phyloP scores from a whole-genome alignment of 2,888 invertebrate genomes.

The Strigamia crassipes region DNA sequence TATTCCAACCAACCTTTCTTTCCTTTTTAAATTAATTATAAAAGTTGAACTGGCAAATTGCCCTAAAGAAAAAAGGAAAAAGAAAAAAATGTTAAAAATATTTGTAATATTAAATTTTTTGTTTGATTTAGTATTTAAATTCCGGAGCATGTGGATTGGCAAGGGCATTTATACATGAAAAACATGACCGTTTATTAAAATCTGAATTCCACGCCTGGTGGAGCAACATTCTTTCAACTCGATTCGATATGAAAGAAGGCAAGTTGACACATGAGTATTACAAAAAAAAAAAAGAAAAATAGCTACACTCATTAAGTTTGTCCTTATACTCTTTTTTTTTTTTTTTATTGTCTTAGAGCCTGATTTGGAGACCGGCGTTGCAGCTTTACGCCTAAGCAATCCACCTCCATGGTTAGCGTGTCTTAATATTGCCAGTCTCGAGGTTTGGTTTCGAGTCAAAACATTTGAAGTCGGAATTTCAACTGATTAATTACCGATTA shows the following conservation, averaged over 20 bases:
- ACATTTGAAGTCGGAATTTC: no score
- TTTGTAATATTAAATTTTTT: background rate
- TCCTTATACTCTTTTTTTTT: slow-evolving; percentile 20
- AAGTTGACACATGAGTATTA: slow-evolving; percentile 50
- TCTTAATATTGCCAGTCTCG: slow-evolving; percentile 51
- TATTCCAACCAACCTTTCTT: background rate
- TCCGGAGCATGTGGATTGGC: slow-evolving; percentile 63
- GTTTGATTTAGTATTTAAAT: slow-evolving; percentile 60
- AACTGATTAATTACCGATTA: background rate
- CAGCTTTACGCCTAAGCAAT: slow-evolving; percentile 63
- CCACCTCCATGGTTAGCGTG: slow-evolving; percentile 61
- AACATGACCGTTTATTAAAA: slow-evolving; percentile 54
- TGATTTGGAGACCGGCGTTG: slow-evolving; percentile 61
- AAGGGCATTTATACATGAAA: slow-evolving; percentile 63
- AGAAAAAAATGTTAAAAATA: background rate
- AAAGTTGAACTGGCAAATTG: background rate
- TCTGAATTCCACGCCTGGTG: slow-evolving; percentile 64
- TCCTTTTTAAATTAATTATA: background rate
- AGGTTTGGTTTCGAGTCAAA: slow-evolving; percentile 45
- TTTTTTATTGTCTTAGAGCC: slow-evolving; percentile 55
- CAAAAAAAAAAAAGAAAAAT: background rate
- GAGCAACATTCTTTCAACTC: slow-evolving; percentile 62
- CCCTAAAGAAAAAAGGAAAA: background rate
- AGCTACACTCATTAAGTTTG: background rate
- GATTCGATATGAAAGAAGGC: slow-evolving; percentile 64